Evolutionary conservation across 2,888 invertebrate genomes (phyloP), one percentile per base, ranked within the genome.

Genomic region (Nomada hirtipes): DNA sequence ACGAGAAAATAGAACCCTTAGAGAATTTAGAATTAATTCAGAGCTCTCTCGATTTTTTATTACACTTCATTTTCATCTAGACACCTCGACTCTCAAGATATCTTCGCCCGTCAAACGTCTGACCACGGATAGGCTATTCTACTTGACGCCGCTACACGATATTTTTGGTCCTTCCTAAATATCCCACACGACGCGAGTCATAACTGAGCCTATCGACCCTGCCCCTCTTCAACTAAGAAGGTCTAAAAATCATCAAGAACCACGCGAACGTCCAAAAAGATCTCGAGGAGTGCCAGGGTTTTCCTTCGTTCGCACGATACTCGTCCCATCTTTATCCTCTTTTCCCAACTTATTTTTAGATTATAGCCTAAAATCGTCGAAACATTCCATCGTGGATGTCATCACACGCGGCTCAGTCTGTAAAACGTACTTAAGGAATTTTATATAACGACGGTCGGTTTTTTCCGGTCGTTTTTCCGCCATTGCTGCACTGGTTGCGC

Each of bases 311-410:
- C 26, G 57, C 64, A 50, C 68, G 53, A 71, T n/a, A 47, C 15
- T 76, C 57, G 42, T 47, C 61, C 44, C 29, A 67, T 18, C 10
- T 60, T n/a, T 23, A 2, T 3, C 18, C 10, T 2, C 63, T 29
- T 42, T 60, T 20, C n/a, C 47, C n/a, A 29, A 50, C 50, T 47
- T 61, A 61, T 13, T 42, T 13, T 78, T 61, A 53, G 44, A 70
- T 42, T n/a, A 29, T 59, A 64, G 26, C n/a, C 64, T 53, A 44
- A 59, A 67, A 74, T 67, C 26, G 57, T 68, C 59, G 52, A 50
- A 65, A 82, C 82, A 81, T 82, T 82, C 81, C 82, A 64, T 29
- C 20, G 73, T 44, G 80, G 42, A 77, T 68, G 67, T 63, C 52
- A 50, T 18, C 26, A 67, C 29, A 29, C 61, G 69, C 36, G 67